phyloP scores from a whole-genome alignment of 2,113 vertebrate species.

The Hydrolagus affinis region DNA sequence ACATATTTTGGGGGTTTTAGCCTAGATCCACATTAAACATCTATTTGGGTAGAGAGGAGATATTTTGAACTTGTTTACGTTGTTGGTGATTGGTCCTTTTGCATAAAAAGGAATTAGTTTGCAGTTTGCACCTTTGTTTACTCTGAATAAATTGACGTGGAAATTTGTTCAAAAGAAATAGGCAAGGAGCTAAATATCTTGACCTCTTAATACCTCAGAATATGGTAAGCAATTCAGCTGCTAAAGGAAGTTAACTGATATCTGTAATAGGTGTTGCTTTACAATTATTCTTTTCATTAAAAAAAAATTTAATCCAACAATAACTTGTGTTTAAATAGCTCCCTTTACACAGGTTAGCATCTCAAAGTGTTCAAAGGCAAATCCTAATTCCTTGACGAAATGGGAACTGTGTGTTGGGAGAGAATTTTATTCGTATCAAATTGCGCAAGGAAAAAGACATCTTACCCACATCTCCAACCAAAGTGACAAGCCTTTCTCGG shows the following conservation, averaged over 20 bases:
- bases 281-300: too few species aligned
- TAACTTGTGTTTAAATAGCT: too few species aligned
- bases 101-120: background rate
- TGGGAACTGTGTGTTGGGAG: too few species aligned
- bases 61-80: background rate
- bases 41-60: background rate
- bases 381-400: background rate
- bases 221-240: too few species aligned
- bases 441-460: background rate
- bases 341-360: too few species aligned
- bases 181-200: background rate
- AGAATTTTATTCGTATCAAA: background rate
- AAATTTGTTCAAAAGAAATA: background rate
- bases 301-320: too few species aligned
- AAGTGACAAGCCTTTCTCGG: conserved; percentile 55
- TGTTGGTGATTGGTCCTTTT: too few species aligned
- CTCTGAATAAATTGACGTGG: background rate
- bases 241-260: too few species aligned
- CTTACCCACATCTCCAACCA: conserved; percentile 67
- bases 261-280: too few species aligned
- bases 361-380: too few species aligned
- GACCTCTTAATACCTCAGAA: too few species aligned
- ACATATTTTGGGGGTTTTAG: too few species aligned
- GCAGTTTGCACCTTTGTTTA: background rate
- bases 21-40: background rate